Percentiles rank a stretch among this genome's conserved stretches.
Evolutionary conservation across 35 echinoderm and acorn worm species (phyloP).

Genomic region (Patiria miniata): DNA sequence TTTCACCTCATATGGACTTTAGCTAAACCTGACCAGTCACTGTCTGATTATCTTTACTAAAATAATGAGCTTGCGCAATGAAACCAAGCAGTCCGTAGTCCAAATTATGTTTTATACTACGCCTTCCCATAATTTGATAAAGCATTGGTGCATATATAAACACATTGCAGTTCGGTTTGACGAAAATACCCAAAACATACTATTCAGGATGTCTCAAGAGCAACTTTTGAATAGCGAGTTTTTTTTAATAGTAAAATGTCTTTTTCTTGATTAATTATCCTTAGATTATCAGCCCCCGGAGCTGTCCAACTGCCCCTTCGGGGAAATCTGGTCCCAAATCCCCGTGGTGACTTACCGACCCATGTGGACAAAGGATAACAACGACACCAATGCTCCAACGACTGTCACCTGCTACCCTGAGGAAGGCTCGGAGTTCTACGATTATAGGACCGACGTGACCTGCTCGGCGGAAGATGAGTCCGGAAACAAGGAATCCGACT

Average conservation of each 20-base stretch:
- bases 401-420: neutral
- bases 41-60: neutral
- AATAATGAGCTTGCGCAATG: no score
- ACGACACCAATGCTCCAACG: neutral
- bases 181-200: no score
- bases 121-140: no score
- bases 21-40: neutral
- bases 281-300: neutral
- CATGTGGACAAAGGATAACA: constrained; percentile 17
- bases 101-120: no score
- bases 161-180: no score
- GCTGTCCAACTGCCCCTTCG: neutral
- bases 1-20: neutral
- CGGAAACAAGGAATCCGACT: neutral
- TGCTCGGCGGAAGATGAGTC: neutral
- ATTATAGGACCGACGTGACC: neutral
- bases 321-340: neutral
- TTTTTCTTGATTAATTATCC: neutral
- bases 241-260: neutral
- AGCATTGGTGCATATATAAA: no score
- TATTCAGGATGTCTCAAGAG: neutral
- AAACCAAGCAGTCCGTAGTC: no score
- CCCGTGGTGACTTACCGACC: neutral
- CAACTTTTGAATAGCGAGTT: neutral
- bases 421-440: neutral